phyloP scores from a whole-genome alignment of 2,797 vertebrate genomes.

The Anisognathus igniventris region DNA sequence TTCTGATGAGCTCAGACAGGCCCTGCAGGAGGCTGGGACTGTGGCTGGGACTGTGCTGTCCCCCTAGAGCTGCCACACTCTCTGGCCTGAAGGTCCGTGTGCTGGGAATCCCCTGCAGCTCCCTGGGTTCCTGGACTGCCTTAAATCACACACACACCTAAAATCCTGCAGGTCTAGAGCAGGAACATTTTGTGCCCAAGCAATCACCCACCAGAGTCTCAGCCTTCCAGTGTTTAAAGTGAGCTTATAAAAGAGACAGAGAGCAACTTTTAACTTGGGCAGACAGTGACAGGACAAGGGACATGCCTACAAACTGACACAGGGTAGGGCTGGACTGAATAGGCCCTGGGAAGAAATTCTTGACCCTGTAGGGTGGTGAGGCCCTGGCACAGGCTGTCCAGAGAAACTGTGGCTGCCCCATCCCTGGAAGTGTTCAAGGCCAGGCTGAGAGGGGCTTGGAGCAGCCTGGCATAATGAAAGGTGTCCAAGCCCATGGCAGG shows the following conservation, averaged over 20 bases:
- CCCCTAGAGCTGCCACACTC: accelerated
- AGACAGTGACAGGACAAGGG: neutral
- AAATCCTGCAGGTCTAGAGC: neutral
- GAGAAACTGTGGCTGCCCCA: neutral
- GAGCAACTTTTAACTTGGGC: neutral
- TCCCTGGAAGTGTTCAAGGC: neutral
- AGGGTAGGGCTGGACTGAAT: neutral
- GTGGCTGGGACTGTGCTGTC: neutral
- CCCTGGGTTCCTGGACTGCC: neutral
- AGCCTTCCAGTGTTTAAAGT: neutral
- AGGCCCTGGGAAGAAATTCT: neutral
- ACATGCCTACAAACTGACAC: neutral
- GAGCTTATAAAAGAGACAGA: neutral
- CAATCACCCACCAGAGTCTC: neutral
- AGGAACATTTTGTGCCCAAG: accelerated
- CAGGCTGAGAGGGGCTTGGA: neutral
- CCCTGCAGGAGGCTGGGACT: accelerated
- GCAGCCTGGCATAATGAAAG: accelerated
- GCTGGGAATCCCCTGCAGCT: neutral
- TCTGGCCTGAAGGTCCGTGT: neutral
- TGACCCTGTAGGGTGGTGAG: neutral
- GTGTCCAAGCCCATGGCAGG: accelerated
- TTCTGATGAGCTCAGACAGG: neutral
- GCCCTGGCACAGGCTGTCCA: neutral
- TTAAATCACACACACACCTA: neutral